phyloP scores from a whole-genome alignment of 2,797 vertebrate species.

The Tangara arthus region DNA sequence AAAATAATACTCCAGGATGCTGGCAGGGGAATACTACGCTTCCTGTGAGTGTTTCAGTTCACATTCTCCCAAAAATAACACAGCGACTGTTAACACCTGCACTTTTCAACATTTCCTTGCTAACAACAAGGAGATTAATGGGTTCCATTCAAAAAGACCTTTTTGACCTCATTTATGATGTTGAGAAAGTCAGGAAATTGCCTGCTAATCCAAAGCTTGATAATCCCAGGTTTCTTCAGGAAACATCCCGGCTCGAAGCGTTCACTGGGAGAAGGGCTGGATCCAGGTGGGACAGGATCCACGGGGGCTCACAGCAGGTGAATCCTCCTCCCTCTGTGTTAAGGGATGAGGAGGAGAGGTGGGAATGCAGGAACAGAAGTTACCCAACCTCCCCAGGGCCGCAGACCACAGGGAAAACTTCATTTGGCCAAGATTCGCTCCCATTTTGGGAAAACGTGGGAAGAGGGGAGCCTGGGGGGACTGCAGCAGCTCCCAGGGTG shows the following conservation, averaged over 20 bases:
- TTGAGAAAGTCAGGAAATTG: slow-evolving; percentile 76
- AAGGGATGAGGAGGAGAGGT: background rate
- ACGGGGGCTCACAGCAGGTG: background rate
- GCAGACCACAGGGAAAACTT: rapidly evolving
- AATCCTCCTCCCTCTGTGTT: background rate
- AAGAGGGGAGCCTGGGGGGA: background rate
- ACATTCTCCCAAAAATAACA: slow-evolving; percentile 93
- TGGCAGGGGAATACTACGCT: slow-evolving; percentile 83
- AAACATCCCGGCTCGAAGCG: background rate
- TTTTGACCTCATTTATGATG: slow-evolving; percentile 76
- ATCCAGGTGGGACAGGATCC: background rate
- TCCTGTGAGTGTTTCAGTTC: slow-evolving; percentile 87
- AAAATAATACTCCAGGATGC: slow-evolving; percentile 83
- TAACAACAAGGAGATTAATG: slow-evolving; percentile 78
- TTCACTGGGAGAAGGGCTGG: background rate
- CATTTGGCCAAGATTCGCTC: background rate
- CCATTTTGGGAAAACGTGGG: background rate
- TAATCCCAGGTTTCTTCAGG: slow-evolving; percentile 61
- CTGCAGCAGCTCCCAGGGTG: background rate
- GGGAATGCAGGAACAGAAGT: background rate
- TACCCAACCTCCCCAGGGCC: background rate
- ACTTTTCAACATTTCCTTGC: slow-evolving; percentile 77
- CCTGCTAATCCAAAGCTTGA: slow-evolving; percentile 72
- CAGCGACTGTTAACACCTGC: slow-evolving; percentile 87
- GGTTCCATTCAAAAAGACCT: slow-evolving; percentile 74